Evolutionary conservation across 2,113 vertebrate species (phyloP).

Genomic region (Coryphaenoides rupestris): DNA sequence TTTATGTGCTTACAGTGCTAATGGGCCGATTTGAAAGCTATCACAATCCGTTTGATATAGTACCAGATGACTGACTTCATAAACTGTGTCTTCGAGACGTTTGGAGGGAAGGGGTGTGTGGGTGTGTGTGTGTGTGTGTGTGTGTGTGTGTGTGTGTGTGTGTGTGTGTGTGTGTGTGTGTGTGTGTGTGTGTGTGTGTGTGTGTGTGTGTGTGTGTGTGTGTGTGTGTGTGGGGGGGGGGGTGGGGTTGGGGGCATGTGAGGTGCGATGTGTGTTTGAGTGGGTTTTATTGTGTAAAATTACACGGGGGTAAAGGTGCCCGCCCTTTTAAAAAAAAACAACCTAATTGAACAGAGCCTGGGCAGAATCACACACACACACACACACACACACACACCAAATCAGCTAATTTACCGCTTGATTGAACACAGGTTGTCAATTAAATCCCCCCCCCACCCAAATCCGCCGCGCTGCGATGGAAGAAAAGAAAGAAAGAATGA

Average conservation of each 20-base stretch:
- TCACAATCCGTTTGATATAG: conserved; percentile 47
- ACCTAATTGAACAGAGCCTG: conserved; percentile 33
- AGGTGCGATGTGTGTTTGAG: too few relatives aligned
- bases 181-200: neutral
- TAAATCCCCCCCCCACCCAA: conserved; percentile 49
- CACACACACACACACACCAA: conserved; percentile 58
- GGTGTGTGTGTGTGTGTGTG: neutral
- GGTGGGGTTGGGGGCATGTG: too few relatives aligned
- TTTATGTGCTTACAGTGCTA: conserved; percentile 41
- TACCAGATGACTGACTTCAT: conserved; percentile 46
- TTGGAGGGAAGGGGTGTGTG: conserved; percentile 21
- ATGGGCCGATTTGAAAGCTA: conserved; percentile 54
- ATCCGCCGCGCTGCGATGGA: conserved; percentile 22
- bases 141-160: neutral
- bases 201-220: neutral
- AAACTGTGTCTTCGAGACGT: conserved; percentile 43
- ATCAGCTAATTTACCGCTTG: conserved; percentile 55
- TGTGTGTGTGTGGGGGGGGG: neutral
- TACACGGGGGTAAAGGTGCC: neutral
- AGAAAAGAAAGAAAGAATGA: conserved; percentile 2
- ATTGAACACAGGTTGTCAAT: conserved; percentile 52
- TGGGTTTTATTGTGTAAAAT: too few relatives aligned
- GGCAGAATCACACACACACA: conserved; percentile 57
- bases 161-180: neutral
- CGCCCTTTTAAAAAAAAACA: conserved; percentile 36